Evolutionary conservation across 2,888 invertebrate species (phyloP).

Genomic region (Acronicta aceris): DNA sequence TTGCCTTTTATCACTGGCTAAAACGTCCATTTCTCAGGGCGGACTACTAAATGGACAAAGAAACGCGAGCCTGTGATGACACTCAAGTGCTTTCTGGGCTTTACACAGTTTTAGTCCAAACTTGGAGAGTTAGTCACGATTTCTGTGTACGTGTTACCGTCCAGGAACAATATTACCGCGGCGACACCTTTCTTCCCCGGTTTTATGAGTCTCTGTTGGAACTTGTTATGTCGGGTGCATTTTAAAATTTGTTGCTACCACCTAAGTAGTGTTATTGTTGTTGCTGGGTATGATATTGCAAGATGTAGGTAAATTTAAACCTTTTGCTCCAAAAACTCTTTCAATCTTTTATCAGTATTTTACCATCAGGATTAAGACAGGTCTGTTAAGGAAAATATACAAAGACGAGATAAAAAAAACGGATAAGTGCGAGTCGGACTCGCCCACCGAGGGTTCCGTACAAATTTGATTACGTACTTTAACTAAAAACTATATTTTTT

Average conservation of each 20-base stretch:
- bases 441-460: too few relatives aligned
- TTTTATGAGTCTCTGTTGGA: constrained; percentile 34
- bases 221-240: constrained; percentile 33
- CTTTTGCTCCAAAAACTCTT: too few relatives aligned
- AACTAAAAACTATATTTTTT: too few relatives aligned
- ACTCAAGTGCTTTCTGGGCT: constrained; percentile 66
- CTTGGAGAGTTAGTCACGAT: constrained; percentile 54
- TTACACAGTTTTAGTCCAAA: constrained; percentile 60
- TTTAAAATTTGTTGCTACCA: constrained; percentile 9
- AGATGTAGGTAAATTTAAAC: background rate
- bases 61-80: constrained; percentile 64
- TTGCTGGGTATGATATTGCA: constrained; percentile 2
- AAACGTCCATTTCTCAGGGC: constrained; percentile 72
- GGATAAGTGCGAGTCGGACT: too few relatives aligned
- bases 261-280: background rate
- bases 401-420: too few relatives aligned
- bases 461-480: too few relatives aligned
- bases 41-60: constrained; percentile 72
- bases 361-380: too few relatives aligned
- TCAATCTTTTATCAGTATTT: too few relatives aligned
- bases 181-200: constrained; percentile 15
- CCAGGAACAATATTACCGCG: constrained; percentile 19
- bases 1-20: constrained; percentile 79
- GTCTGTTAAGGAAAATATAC: too few relatives aligned
- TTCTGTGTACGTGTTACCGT: constrained; percentile 37